phyloP scores from a whole-genome alignment of 2,888 invertebrate genomes.

The Petrolisthes cinctipes region DNA sequence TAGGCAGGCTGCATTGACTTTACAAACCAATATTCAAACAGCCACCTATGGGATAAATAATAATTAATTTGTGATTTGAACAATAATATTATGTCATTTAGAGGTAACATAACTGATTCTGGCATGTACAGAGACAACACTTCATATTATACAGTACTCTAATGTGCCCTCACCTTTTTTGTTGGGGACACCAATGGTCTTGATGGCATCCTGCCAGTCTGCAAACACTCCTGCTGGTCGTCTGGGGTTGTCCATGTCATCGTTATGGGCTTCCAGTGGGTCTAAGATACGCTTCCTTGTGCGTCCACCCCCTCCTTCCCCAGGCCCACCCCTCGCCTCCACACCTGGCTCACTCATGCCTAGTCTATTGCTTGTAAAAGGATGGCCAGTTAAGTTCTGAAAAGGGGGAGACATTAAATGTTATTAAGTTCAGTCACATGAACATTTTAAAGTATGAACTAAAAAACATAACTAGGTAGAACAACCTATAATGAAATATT shows the following conservation, averaged over 20 bases:
- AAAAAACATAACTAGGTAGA: not conserved
- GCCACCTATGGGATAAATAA: no score
- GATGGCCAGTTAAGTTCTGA: constrained; percentile 9
- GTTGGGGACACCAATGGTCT: constrained; percentile 55
- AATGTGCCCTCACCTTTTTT: constrained; percentile 45
- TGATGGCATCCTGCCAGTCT: constrained; percentile 52
- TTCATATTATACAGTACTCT: no score
- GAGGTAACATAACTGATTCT: no score
- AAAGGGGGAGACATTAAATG: not conserved
- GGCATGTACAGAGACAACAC: no score
- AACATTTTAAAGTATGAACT: not conserved
- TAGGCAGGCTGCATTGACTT: no score
- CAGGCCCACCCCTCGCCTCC: constrained; percentile 1
- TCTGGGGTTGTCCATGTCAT: constrained; percentile 26
- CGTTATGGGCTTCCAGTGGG: constrained; percentile 45
- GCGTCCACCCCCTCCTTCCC: constrained; percentile 25
- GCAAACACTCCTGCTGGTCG: constrained; percentile 41
- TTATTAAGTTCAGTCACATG: not conserved
- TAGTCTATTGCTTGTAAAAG: not conserved
- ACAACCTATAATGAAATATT: no score
- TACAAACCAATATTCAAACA: no score
- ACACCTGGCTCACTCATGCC: constrained; percentile 49
- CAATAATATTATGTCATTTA: no score
- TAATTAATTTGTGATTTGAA: no score
- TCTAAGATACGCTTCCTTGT: constrained; percentile 51